Evolutionary conservation across 1,140 invertebrate genomes (phyloP), one percentile per base, ranked within the genome.

Genomic region (Mactra quadrangularis): DNA sequence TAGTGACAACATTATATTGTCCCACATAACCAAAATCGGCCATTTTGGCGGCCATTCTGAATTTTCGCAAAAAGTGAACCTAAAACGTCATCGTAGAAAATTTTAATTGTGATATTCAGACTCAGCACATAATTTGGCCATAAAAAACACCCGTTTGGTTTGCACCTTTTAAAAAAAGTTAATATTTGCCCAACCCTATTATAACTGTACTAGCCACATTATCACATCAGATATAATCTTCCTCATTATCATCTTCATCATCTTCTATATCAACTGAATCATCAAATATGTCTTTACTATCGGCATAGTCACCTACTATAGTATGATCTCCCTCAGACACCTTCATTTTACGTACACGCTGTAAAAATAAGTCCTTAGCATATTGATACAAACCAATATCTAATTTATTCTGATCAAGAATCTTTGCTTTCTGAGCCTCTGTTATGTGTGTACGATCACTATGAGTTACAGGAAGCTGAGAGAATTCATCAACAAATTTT

Each of bases 341-440:
- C 25, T 81, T 79, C 72, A 86, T 82, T 25, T 86, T 74, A 31
- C 75, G 72, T 1, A 90, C 85, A n/a, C 97, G 95, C 90, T 96
- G 94, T 86, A 97, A 95, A 89, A 99, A 96, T 82, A 99, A 94
- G 90, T 96, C 95, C 91, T 96, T 96, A 57, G 98, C 98, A 94
- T 96, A 99, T 74, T 96, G 95, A 92, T 99, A 99, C 27, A 99
- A 94, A 94, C 99, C 96, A 35, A 98, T 94, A 93, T 99, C 99
- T 62, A 99, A 94, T 60, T 95, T 94, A 94, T 99, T 99, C 57
- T 97, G 94, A 88, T 95, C 93, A 87, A 95, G 95, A 86, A 99
- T 96, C 90, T 94, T 95, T 22, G 95, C 94, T 33, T 97, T 92
- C 89, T 97, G 96, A 79, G 96, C 94, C 1, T 94, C 91, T 47